Base-by-base conservation (phyloP, 2,888 invertebrate species). In the Euplagia quadripunctaria region DNA sequence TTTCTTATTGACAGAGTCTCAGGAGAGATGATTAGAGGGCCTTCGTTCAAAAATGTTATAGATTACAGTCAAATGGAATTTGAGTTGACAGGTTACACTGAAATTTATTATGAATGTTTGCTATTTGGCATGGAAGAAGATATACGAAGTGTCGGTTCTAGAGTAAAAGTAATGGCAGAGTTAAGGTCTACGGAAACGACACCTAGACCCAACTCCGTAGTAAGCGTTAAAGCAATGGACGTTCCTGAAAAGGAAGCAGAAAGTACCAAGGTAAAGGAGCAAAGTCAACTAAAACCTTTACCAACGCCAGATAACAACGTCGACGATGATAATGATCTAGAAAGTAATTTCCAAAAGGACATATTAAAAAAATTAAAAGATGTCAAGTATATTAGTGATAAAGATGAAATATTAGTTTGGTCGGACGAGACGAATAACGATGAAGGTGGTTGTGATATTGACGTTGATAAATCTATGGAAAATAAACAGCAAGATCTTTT, bases 21-120 rank as follows among this genome's bases (percentile, higher is more conserved):
- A 0, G 93, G 93, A 0, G 95, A 95, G 83, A 91, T 94, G 0
- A 92, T 95, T 64, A 87, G 95, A 0, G 94, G 95, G 0, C 91
- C 91, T 0, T 81, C 89, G 0, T 95, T 95, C 71, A 94, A 94
- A 82, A 95, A 95, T 77, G 88, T 94, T 0, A 92, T 95, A 52
- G 94, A 95, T 79, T 95, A 95, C 68, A 86, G 86, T 14, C 92
- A 92, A 75, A 95, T 94, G 88, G 94, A 94, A 17, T 95, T 95
- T 77, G 94, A 95, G 75, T 61, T 95, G n/a, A 91, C 89, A 12
- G 94, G 93, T 0, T 94, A 91, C 64, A 92, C 90, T 0, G 94
- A 95, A 78, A 93, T 95, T 63, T 95, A 95, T 80, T 93, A 92
- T 65, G 94, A 94, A 79, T 91, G 90, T 67, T 85, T 94, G 6